Evolutionary conservation across 2,113 vertebrate species (phyloP).

Genomic region (Cervus canadensis): DNA sequence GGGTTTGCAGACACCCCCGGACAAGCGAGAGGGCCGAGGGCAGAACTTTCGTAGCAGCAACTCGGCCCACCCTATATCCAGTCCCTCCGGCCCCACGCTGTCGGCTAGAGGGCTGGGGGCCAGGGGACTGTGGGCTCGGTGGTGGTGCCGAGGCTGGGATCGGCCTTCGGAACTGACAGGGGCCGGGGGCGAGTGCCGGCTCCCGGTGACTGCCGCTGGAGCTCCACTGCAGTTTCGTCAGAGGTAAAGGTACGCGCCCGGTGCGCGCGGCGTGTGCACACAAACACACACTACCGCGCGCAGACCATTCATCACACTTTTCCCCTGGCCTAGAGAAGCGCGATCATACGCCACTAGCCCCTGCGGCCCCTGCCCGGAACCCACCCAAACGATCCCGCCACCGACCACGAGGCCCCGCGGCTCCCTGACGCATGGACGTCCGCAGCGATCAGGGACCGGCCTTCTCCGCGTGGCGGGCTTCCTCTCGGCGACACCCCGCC

Average conservation of each 20-base stretch:
- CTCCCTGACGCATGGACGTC: slow-evolving; percentile 23
- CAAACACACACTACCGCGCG: neutral
- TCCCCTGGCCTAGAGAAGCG: neutral
- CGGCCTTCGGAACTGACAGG: slow-evolving; percentile 72
- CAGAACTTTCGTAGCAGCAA: neutral
- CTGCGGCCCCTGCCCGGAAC: neutral
- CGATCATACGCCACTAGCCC: neutral
- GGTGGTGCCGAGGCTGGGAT: slow-evolving; percentile 32
- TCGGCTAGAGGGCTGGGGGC: no score
- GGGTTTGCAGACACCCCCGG: neutral
- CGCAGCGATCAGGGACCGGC: neutral
- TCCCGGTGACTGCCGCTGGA: slow-evolving; percentile 72
- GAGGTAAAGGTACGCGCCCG: slow-evolving; percentile 82
- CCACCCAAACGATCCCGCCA: slow-evolving; percentile 41
- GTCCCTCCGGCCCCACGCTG: neutral
- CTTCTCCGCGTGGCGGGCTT: neutral
- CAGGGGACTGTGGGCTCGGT: no score
- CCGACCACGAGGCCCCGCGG: slow-evolving; percentile 33
- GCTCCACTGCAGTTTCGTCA: slow-evolving; percentile 82
- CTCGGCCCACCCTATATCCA: neutral
- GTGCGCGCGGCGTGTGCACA: slow-evolving; percentile 61
- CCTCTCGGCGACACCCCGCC: slow-evolving; percentile 25
- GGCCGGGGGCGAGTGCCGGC: slow-evolving; percentile 77
- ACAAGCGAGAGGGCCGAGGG: neutral
- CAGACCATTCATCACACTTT: neutral